Conservation (phyloP, 2,797 vertebrate genomes). For the Argentina silus region DNA sequence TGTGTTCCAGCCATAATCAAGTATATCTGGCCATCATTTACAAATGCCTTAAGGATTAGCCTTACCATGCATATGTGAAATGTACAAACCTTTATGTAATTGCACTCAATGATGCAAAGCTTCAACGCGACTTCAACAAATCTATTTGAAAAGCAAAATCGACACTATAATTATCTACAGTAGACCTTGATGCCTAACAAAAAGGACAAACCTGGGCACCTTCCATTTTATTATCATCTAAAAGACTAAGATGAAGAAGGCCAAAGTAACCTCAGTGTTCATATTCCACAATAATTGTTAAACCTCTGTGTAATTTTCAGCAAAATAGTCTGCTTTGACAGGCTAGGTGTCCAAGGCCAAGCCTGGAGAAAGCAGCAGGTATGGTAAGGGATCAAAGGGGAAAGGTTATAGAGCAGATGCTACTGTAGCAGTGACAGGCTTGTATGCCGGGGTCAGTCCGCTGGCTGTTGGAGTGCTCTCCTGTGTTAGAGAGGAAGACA, state of each 20-base stretch:
- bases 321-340: constrained; percentile 13
- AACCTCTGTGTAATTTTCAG: not conserved
- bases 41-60: not conserved
- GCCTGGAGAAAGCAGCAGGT: not conserved
- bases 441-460: not conserved
- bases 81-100: not conserved
- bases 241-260: not conserved
- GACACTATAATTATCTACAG: not conserved
- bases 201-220: not conserved
- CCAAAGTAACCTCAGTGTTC: not conserved
- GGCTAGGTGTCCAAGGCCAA: constrained; percentile 1
- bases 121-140: not conserved
- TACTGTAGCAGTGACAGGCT: constrained; percentile 14
- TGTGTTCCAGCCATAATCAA: not conserved
- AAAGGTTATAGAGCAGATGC: constrained; percentile 24
- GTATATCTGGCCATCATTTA: not conserved
- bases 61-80: not conserved
- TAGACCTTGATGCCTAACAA: not conserved
- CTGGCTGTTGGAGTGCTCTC: constrained; percentile 3
- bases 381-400: constrained; percentile 2
- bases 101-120: not conserved
- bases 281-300: not conserved
- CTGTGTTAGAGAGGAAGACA: not conserved
- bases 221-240: not conserved
- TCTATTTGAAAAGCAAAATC: not conserved